phyloP scores from a whole-genome alignment of 1,140 invertebrate species.

The Elymnias hypermnestra region DNA sequence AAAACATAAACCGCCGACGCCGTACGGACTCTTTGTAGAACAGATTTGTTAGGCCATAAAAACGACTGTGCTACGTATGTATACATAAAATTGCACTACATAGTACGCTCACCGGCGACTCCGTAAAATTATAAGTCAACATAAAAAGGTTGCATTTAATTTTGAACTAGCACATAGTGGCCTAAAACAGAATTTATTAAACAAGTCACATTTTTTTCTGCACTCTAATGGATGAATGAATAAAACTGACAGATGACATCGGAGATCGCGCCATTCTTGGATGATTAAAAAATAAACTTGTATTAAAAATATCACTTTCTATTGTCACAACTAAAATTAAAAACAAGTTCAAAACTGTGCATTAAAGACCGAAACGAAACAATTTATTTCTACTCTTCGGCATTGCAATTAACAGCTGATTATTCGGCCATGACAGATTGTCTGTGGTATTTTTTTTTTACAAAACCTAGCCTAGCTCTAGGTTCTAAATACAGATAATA shows the following conservation, averaged over 20 bases:
- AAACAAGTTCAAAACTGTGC: conserved; percentile 26
- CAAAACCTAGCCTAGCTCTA: not conserved
- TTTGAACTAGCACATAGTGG: conserved; percentile 47
- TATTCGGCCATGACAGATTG: conserved; percentile 67
- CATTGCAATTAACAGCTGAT: conserved; percentile 75
- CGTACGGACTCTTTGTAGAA: conserved; percentile 65
- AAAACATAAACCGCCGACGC: conserved; percentile 56
- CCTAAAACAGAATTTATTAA: conserved; percentile 63
- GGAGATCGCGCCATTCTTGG: conserved; percentile 66
- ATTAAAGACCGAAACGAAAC: conserved; percentile 35
- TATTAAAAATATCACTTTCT: conserved; percentile 24
- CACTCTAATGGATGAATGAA: conserved; percentile 73
- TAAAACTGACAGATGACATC: conserved; percentile 71
- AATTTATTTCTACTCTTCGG: conserved; percentile 55
- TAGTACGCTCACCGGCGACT: conserved; percentile 34
- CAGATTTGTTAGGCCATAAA: conserved; percentile 48
- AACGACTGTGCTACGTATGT: conserved; percentile 46
- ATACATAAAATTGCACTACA: conserved; percentile 36
- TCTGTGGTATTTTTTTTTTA: conserved; percentile 22
- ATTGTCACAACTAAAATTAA: conserved; percentile 21
- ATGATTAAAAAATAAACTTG: conserved; percentile 31
- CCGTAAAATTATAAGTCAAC: conserved; percentile 39
- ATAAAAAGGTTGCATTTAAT: conserved; percentile 45
- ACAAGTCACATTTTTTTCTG: conserved; percentile 74
- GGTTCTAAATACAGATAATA: too few species aligned